Base-by-base conservation (phyloP, 2,113 vertebrate species). In the Sylvilagus bachmani region DNA sequence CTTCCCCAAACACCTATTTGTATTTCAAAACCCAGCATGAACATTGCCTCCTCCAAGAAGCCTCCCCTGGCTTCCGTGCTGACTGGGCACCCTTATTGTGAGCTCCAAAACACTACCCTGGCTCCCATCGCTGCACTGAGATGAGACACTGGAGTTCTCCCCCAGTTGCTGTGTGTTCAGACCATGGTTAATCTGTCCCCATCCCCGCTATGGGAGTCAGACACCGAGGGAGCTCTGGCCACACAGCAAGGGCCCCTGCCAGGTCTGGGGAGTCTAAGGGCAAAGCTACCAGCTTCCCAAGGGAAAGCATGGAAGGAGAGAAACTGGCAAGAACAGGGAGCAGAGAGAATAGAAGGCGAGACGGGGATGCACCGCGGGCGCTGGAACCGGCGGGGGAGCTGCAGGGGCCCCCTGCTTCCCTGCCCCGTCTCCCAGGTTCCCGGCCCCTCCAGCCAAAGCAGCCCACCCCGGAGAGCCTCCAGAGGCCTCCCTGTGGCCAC, bases 401-500 rank as follows among this genome's bases (percentile, higher is more conserved):
- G 10, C 51, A 4, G 0, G 21, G n/a, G 8, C 80, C 38, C 1
- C 19, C n/a, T 7, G 31, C 55, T 10, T 12, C 71, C 25, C 49
- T 31, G 31, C 19, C 0, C 0, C 1, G 25, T 4, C 19, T 51
- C 36, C 77, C 66, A 21, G 1, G 25, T 5, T 55, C 36, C 36
- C 12, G 11, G 55, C 1, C 49, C 31, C 66, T 36, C 1, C 0
- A 1, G 25, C n/a, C 7, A 13, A 38, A 61, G 36, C 19, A 36
- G 31, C 29, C 27, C 66, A 5, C 27, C 5, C 62, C 7, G 44
- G 5, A 67, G 89, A 53, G 14, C 8, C 9, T 22, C 78, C 7
- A 1, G 0, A 0, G 19, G n/a, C 78, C 58, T 29, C 69, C 0
- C 77, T 2, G 5, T 2, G 38, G n/a, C 58, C 29, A 1, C 7